Evolutionary conservation across 2,888 invertebrate species (phyloP), one percentile per base, ranked within the genome.

Genomic region (Tuberolachnus salignus): DNA sequence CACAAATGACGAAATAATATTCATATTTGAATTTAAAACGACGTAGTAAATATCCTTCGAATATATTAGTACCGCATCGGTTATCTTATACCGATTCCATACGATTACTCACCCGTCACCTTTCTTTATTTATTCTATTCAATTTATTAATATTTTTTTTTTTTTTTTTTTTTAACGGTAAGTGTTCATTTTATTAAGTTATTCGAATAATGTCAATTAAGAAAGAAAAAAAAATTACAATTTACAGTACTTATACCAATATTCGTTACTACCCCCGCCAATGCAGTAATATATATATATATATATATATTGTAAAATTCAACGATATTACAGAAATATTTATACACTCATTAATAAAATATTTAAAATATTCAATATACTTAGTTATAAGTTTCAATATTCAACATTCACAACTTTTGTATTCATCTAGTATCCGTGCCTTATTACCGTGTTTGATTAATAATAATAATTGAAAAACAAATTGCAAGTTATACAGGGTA

Each of bases 201-300:
- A n/a, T 59, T 61, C 26, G 19, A 59, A 51, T 53, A 53, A 61
- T 63, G 61, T 73, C 61, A 73, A 73, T 73, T 73, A 73, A 73
- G 61, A 63, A 34, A 4, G 8, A 34, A 14, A 49, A n/a, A n/a
- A n/a, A n/a, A 64, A 64, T 9, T 26, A 49, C 13, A 2, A 16
- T 19, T 63, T 34, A 3, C 16, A 6, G 14, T 63, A n/a, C n/a
- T n/a, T n/a, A n/a, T n/a, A n/a, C n/a, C n/a, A n/a, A n/a, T n/a
- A n/a, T n/a, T n/a, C n/a, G n/a, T n/a, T n/a, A n/a, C n/a, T n/a
- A n/a, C n/a, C n/a, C n/a, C n/a, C n/a, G n/a, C n/a, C n/a, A n/a
- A n/a, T n/a, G n/a, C n/a, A n/a, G n/a, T n/a, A n/a, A n/a, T n/a
- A n/a, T n/a, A n/a, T n/a, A n/a, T n/a, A n/a, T n/a, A n/a, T n/a